Percentiles rank a stretch among this genome's conserved stretches.
phyloP scores from a whole-genome alignment of 2,113 vertebrate species.

The Peromyscus maniculatus region DNA sequence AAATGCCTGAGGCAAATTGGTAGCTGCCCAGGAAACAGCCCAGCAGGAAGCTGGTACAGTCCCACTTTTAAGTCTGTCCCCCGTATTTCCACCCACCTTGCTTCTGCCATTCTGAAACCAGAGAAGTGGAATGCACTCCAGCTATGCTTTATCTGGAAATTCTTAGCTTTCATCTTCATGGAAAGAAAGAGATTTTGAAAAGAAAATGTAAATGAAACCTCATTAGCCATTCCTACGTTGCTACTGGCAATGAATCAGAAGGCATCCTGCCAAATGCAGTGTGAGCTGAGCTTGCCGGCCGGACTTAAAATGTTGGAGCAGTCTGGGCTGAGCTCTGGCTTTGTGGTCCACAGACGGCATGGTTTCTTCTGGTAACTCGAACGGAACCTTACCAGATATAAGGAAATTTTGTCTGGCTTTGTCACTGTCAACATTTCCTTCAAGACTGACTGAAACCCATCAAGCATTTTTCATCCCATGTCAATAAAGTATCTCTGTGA shows the following conservation, averaged over 20 bases:
- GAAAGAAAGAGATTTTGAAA: slow-evolving; percentile 82
- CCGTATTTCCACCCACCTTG: slow-evolving; percentile 67
- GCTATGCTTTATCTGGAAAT: slow-evolving; percentile 80
- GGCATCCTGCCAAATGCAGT: slow-evolving; percentile 77
- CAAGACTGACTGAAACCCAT: slow-evolving; percentile 59
- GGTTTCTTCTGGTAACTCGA: slow-evolving; percentile 41
- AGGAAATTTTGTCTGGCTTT: slow-evolving; percentile 58
- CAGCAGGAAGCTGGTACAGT: slow-evolving; percentile 74
- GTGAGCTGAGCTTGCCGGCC: slow-evolving; percentile 74
- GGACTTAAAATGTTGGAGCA: slow-evolving; percentile 79
- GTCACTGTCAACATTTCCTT: slow-evolving; percentile 27
- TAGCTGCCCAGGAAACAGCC: slow-evolving; percentile 83
- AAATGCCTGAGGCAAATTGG: slow-evolving; percentile 80
- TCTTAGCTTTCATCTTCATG: slow-evolving; percentile 80
- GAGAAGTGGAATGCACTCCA: slow-evolving; percentile 71
- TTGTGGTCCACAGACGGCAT: slow-evolving; percentile 54
- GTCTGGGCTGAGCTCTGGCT: slow-evolving; percentile 55
- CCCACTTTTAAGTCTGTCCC: slow-evolving; percentile 65
- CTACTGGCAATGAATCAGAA: slow-evolving; percentile 79
- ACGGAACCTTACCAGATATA: slow-evolving; percentile 49
- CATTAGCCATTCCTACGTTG: slow-evolving; percentile 71
- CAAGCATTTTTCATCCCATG: slow-evolving; percentile 37
- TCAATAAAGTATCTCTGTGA: slow-evolving; percentile 36
- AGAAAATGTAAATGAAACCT: slow-evolving; percentile 79
- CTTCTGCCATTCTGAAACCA: slow-evolving; percentile 42